Percentiles rank a stretch among this genome's conserved stretches.
Evolutionary conservation across 2,113 vertebrate species (phyloP).

Genomic region (Tetraodon nigroviridis): DNA sequence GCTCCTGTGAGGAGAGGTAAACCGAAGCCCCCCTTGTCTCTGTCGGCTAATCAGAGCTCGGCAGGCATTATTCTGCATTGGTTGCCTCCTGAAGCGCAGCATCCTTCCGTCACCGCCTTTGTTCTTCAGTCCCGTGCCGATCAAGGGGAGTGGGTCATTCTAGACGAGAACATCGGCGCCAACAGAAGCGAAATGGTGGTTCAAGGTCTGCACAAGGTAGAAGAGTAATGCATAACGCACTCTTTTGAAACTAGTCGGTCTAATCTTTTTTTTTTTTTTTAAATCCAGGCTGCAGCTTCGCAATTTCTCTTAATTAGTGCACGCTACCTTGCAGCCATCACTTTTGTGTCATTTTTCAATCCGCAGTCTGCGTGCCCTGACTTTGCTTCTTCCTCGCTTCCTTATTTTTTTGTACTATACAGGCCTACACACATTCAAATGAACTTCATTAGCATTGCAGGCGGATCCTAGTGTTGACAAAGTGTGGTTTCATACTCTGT

Average conservation of each 20-base stretch:
- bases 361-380: constrained; percentile 9
- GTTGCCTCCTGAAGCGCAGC: constrained; percentile 70
- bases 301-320: constrained; percentile 30
- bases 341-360: constrained; percentile 42
- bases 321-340: constrained; percentile 35
- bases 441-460: constrained; percentile 69
- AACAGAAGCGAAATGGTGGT: constrained; percentile 79
- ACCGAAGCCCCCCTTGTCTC: constrained; percentile 76
- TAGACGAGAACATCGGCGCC: constrained; percentile 80
- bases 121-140: constrained; percentile 81
- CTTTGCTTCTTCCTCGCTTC: constrained; percentile 1
- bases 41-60: constrained; percentile 75
- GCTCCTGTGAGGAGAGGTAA: constrained; percentile 56
- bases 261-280: background rate
- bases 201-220: constrained; percentile 88
- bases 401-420: constrained; percentile 15
- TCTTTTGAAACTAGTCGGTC: constrained; percentile 44
- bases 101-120: constrained; percentile 75
- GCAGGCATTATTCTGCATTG: constrained; percentile 83
- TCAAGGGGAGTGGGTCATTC: constrained; percentile 79
- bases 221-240: constrained; percentile 6
- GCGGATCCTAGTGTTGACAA: constrained; percentile 65
- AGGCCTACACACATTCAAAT: constrained; percentile 65
- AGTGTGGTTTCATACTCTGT: constrained; percentile 67
- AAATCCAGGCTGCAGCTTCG: constrained; percentile 3